Base-by-base conservation (phyloP, 2,797 vertebrate species). In the Columba guinea region DNA sequence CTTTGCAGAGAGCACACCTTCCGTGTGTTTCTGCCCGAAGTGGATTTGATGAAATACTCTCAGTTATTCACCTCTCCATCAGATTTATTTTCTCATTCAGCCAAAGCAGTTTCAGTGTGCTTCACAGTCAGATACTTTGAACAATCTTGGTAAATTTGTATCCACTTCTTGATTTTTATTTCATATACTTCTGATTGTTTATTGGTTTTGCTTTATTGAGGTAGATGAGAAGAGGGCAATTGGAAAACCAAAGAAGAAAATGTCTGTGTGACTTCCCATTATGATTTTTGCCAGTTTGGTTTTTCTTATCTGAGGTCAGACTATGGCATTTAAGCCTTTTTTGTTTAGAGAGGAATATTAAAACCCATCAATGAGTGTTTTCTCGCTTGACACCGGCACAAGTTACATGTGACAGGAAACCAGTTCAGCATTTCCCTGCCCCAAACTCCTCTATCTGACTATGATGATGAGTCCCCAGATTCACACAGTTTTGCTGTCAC, bases 31-130 rank as follows among this genome's bases (percentile, higher is more conserved):
- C 32, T 83, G 28, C 60, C 64, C 75, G 68, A 73, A 75, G 53
- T 60, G 41, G 49, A 6, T 74, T 73, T 82, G 84, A 79, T 79
- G 6, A 87, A 93, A 81, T 71, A 39, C 19, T 75, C 37, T 21
- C 41, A 17, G 7, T 79, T 90, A 44, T 21, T 88, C 52, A 18
- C 21, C 21, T 75, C 58, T 87, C 2, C 0, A 41, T 70, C 44
- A 64, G 79, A 87, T 92, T 83, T 83, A 84, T 94, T 88, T 89
- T 65, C 65, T 89, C 46, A 21, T 41, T 81, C 26, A 8, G n/a
- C 32, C 48, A 81, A 6, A 85, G 68, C 46, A 55, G 19, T 85
- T 75, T 85, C 78, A 32, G 53, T 28, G 51, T 56, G 32, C 39
- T 73, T 41, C 65, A 17, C 21, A 16, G 87, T 51, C 32, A 73